Conservation (phyloP, 2,113 vertebrate species). For the Balaeniceps rex region DNA sequence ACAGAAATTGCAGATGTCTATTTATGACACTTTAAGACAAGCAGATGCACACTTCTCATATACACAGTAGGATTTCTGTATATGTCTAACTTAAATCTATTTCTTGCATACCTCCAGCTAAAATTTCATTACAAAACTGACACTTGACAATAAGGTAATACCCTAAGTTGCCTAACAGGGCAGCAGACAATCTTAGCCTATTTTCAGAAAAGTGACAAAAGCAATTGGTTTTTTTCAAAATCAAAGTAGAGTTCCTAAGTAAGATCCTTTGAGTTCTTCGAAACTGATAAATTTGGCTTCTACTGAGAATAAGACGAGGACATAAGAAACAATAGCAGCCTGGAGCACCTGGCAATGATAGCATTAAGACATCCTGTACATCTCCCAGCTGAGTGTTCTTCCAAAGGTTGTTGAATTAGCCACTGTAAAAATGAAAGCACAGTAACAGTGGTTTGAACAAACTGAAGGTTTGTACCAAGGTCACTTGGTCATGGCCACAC, state of each 20-base stretch:
- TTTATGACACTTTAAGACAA: background rate
- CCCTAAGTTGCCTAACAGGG: background rate
- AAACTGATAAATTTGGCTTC: background rate
- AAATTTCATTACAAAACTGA: background rate
- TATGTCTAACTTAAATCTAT: background rate
- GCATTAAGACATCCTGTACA: background rate
- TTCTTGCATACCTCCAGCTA: background rate
- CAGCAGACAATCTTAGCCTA: background rate
- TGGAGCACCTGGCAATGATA: background rate
- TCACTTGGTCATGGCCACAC: background rate
- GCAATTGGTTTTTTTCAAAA: background rate
- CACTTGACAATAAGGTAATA: background rate
- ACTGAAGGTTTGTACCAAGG: background rate
- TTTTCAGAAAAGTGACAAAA: background rate
- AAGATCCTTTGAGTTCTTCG: background rate
- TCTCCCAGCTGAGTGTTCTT: background rate
- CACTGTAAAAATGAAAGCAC: background rate
- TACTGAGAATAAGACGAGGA: background rate
- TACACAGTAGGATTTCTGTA: background rate
- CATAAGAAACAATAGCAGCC: background rate
- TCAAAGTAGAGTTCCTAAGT: background rate
- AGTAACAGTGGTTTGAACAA: background rate
- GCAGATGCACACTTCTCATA: background rate
- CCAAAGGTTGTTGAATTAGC: background rate
- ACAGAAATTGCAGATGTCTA: background rate